phyloP scores from a whole-genome alignment of 1,140 invertebrate genomes.

The Thalassaphorura encarpata region DNA sequence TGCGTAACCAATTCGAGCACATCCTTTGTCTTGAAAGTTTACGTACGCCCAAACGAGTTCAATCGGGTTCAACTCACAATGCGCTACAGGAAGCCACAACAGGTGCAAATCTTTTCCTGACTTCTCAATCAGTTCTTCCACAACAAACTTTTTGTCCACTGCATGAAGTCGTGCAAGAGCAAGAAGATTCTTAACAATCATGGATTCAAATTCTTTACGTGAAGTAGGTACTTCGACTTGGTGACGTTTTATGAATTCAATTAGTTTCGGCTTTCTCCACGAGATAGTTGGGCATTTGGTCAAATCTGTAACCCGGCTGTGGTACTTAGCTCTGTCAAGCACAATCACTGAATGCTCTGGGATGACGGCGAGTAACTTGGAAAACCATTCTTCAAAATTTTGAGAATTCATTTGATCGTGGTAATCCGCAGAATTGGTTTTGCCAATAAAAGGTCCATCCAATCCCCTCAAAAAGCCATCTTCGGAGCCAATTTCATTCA shows the following conservation, averaged over 20 bases:
- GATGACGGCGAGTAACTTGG: neutral
- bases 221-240: neutral
- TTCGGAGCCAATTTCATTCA: neutral
- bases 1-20: neutral
- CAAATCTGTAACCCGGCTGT: neutral
- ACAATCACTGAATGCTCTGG: constrained; percentile 12
- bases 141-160: neutral
- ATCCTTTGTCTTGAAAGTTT: neutral
- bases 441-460: constrained; percentile 14
- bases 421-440: constrained; percentile 14
- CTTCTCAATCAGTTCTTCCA: constrained; percentile 7
- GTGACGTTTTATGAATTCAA: neutral
- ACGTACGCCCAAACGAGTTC: constrained; percentile 9
- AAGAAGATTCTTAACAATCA: neutral
- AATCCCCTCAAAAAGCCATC: neutral
- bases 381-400: constrained; percentile 13
- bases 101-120: constrained; percentile 9
- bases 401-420: constrained; percentile 15
- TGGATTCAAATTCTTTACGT: neutral
- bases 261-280: constrained; percentile 6
- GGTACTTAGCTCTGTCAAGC: constrained; percentile 14
- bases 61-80: constrained; percentile 17
- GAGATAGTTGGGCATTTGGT: neutral
- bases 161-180: neutral
- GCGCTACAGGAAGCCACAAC: constrained; percentile 17